Evolutionary conservation across 2,797 vertebrate genomes (phyloP), one percentile per base, ranked within the genome.

Genomic region (Crenuchus spilurus): DNA sequence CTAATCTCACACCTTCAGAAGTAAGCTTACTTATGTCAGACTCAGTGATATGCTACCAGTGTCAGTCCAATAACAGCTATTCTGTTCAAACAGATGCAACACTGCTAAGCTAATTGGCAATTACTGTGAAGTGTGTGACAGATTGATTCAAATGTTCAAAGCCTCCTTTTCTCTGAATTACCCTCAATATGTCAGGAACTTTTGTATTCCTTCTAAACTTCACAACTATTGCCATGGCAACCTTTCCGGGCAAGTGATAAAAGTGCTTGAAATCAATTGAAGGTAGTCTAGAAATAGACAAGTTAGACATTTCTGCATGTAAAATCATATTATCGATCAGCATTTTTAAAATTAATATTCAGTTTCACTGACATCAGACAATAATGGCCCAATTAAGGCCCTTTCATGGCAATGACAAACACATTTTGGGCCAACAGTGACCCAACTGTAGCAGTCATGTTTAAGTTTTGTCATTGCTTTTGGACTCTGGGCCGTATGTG

Each of bases 211-310:
- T 8, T 63, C 44, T 5, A 41, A 76, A 65, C 61, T 58, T 57
- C 54, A 57, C 2, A n/a, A 3, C 51, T 58, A 62, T 71, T 49
- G 46, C 68, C 42, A 76, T 76, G 57, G 68, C 31, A 66, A 58
- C 68, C 31, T 9, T 58, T 26, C 33, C 33, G 11, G n/a, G 39
- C 28, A 22, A 70, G 26, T n/a, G 22, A 31, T 35, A 13, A 26
- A 33, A 20, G 14, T 30, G 2, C 14, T 37, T 28, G 26, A 0
- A 28, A 8, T 7, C 14, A 57, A 31, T 49, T 22, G 37, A 70
- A 52, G 18, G 6, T 13, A 52, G 24, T 7, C 4, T 54, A 10
- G 14, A 54, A 28, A 28, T 52, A 52, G 11, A 52, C 28, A 26
- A 14, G 2, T 28, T 11, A 52, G 28, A 28, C 16, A 14, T 28